Percentiles rank a stretch among this genome's conserved stretches.
Conservation (phyloP, 2,888 invertebrate genomes). For the Pocota personata region DNA sequence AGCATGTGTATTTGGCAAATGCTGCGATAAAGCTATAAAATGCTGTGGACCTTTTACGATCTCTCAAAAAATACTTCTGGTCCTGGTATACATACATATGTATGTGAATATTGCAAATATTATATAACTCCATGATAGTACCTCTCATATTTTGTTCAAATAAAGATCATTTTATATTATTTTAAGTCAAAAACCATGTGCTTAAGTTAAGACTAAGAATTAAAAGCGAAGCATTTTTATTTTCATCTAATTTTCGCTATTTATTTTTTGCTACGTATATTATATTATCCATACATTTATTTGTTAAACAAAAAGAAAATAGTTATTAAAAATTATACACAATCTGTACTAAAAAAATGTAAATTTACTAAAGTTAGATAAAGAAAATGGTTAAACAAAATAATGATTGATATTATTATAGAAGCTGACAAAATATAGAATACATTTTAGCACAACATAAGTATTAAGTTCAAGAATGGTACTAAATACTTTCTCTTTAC, state of each 20-base stretch:
- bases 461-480: slow-evolving; percentile 56
- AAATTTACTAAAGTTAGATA: slow-evolving; percentile 57
- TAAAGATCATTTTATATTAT: background rate
- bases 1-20: too few species aligned
- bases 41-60: too few species aligned
- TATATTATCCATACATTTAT: slow-evolving; percentile 20
- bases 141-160: background rate
- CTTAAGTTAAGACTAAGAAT: slow-evolving; percentile 50
- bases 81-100: too few species aligned
- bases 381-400: slow-evolving; percentile 28
- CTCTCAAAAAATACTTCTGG: too few species aligned
- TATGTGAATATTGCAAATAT: too few species aligned
- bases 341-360: slow-evolving; percentile 43
- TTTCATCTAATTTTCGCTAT: slow-evolving; percentile 31
- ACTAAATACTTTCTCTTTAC: slow-evolving; percentile 60
- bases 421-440: slow-evolving; percentile 28
- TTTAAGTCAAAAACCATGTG: slow-evolving; percentile 33
- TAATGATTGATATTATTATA: slow-evolving; percentile 56
- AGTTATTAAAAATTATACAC: slow-evolving; percentile 21
- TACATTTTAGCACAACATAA: slow-evolving; percentile 64
- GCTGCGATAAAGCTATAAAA: too few species aligned
- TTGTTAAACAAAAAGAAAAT: slow-evolving; percentile 44
- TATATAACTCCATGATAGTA: background rate
- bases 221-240: slow-evolving; percentile 62
- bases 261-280: slow-evolving; percentile 41